Percentiles rank a stretch among this genome's conserved stretches.
Conservation (phyloP, 2,797 vertebrate genomes). For the Yasuhikotakia modesta region DNA sequence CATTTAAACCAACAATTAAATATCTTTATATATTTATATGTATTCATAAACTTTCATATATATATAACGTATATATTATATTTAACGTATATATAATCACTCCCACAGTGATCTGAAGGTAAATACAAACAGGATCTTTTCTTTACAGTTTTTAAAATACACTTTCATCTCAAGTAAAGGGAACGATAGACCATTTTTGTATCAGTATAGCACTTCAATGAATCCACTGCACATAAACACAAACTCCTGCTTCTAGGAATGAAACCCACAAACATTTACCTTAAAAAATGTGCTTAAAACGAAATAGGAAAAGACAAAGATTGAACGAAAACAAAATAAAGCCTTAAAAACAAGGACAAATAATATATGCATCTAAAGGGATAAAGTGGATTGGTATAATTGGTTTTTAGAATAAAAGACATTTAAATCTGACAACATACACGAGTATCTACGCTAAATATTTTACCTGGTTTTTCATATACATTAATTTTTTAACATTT, state of each 20-base stretch:
- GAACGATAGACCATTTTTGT: slow-evolving; percentile 70
- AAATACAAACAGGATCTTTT: slow-evolving; percentile 69
- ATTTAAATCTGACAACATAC: slow-evolving; percentile 80
- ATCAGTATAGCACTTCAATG: slow-evolving; percentile 79
- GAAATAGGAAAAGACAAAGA: slow-evolving; percentile 52
- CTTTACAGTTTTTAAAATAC: slow-evolving; percentile 76
- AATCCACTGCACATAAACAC: slow-evolving; percentile 82
- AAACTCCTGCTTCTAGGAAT: slow-evolving; percentile 79
- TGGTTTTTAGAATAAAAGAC: slow-evolving; percentile 75
- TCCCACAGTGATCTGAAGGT: slow-evolving; percentile 82
- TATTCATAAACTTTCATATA: slow-evolving; percentile 39
- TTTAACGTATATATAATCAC: slow-evolving; percentile 48
- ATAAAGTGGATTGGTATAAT: slow-evolving; percentile 84
- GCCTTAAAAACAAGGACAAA: slow-evolving; percentile 70
- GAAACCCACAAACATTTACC: slow-evolving; percentile 71
- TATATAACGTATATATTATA: too few species aligned
- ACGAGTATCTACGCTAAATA: slow-evolving; percentile 80
- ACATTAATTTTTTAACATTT: slow-evolving; percentile 80
- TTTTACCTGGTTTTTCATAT: slow-evolving; percentile 79
- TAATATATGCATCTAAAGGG: slow-evolving; percentile 72
- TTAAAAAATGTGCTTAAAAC: slow-evolving; percentile 79
- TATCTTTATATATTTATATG: slow-evolving; percentile 57
- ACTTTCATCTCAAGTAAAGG: slow-evolving; percentile 74
- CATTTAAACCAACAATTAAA: slow-evolving; percentile 77
- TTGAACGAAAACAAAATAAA: slow-evolving; percentile 61